Evolutionary conservation across 2,797 vertebrate genomes (phyloP).

Genomic region (Echiichthys vipera): DNA sequence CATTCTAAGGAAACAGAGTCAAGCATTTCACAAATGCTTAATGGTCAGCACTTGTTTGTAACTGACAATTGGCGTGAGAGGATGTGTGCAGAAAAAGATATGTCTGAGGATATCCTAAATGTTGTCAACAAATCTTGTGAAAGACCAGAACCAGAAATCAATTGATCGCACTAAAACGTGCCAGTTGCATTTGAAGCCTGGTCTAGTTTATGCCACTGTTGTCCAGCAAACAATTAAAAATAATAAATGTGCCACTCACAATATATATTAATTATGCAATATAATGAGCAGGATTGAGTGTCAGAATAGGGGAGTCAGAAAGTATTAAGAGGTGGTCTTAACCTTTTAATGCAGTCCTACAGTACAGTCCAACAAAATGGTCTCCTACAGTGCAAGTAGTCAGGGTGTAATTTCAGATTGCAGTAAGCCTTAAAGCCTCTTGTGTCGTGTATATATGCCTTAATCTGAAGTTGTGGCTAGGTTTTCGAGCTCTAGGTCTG

Average conservation of each 20-base stretch:
- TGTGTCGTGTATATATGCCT: slow-evolving; percentile 33
- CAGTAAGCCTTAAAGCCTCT: slow-evolving; percentile 15
- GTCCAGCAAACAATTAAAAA: not conserved
- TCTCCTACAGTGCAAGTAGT: not conserved
- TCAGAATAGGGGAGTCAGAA: not conserved
- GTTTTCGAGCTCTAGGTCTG: slow-evolving; percentile 76
- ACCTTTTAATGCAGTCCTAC: not conserved
- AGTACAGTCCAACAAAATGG: too few relatives aligned
- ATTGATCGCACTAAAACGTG: not conserved
- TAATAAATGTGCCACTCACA: too few relatives aligned
- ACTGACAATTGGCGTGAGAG: not conserved
- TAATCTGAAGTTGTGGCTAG: slow-evolving; percentile 71
- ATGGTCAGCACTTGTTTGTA: not conserved
- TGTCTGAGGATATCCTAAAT: too few relatives aligned
- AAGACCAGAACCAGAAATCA: not conserved
- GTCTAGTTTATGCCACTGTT: not conserved
- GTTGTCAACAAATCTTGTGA: not conserved
- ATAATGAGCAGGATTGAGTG: too few relatives aligned
- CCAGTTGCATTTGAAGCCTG: not conserved
- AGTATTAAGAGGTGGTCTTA: not conserved
- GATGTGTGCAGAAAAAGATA: not conserved
- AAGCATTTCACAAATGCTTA: not conserved
- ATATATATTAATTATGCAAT: too few relatives aligned
- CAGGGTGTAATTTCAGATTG: slow-evolving; percentile 24
- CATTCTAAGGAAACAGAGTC: not conserved